Conservation (phyloP, 2,797 vertebrate genomes). For the Enteromius trimaculatus region DNA sequence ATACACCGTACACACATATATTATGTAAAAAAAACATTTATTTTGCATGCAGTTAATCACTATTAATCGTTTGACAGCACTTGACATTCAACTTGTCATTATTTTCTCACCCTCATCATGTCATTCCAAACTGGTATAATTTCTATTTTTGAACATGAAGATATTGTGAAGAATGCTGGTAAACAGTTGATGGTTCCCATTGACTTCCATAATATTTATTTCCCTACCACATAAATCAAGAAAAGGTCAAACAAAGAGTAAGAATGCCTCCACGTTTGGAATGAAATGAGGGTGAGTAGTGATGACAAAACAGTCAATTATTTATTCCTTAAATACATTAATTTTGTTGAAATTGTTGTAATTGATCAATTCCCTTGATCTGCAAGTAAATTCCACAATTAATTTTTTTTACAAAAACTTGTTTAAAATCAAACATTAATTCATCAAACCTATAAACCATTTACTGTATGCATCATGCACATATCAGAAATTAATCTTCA, state of each 20-base stretch:
- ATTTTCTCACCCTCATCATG: too few relatives aligned
- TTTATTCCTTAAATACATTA: background rate
- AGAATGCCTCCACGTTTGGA: too few relatives aligned
- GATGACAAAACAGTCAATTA: background rate
- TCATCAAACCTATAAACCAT: background rate
- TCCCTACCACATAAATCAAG: too few relatives aligned
- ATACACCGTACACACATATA: too few relatives aligned
- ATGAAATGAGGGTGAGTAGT: too few relatives aligned
- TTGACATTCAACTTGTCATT: too few relatives aligned
- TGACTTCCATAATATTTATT: background rate
- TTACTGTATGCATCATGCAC: background rate
- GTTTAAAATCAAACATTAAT: background rate
- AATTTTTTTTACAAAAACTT: background rate
- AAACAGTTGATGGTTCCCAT: background rate
- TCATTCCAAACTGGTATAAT: too few relatives aligned
- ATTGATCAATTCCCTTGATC: background rate
- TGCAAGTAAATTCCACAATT: background rate
- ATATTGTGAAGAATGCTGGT: background rate
- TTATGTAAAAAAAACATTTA: too few relatives aligned
- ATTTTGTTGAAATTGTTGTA: background rate
- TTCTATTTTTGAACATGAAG: too few relatives aligned
- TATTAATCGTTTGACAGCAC: too few relatives aligned
- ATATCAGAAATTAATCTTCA: background rate
- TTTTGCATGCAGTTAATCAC: too few relatives aligned
- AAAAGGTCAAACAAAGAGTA: too few relatives aligned